phyloP scores from a whole-genome alignment of 2,888 invertebrate species.

The Lamproptera curius region DNA sequence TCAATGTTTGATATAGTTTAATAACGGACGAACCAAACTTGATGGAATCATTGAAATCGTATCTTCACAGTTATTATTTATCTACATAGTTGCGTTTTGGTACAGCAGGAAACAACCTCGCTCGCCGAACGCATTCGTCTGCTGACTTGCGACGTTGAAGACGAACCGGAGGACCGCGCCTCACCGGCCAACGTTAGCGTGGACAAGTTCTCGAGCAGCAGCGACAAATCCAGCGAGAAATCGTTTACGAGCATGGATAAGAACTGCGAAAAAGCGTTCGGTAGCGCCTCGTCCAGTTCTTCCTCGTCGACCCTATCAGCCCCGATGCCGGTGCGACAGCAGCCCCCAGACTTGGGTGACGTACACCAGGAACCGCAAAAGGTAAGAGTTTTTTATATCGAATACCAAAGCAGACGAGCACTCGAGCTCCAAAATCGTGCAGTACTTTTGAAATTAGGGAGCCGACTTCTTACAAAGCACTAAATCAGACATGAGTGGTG shows the following conservation, averaged over 20 bases:
- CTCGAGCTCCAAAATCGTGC: too few relatives aligned
- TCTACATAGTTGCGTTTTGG: too few relatives aligned
- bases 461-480: too few relatives aligned
- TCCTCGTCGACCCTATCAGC: slow-evolving; percentile 63
- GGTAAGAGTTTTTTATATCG: slow-evolving; percentile 41
- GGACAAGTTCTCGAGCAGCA: slow-evolving; percentile 80
- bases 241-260: slow-evolving; percentile 79
- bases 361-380: slow-evolving; percentile 64
- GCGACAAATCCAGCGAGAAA: slow-evolving; percentile 57
- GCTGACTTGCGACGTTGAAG: slow-evolving; percentile 91
- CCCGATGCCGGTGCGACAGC: slow-evolving; percentile 47
- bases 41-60: too few relatives aligned
- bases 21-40: too few relatives aligned
- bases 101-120: slow-evolving; percentile 83
- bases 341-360: slow-evolving; percentile 63
- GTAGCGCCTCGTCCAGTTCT: slow-evolving; percentile 69
- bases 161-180: slow-evolving; percentile 76
- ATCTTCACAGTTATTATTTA: too few relatives aligned
- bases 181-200: slow-evolving; percentile 82
- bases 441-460: too few relatives aligned
- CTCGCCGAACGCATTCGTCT: slow-evolving; percentile 91
- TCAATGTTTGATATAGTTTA: too few relatives aligned
- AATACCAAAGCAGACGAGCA: too few relatives aligned
- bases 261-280: slow-evolving; percentile 72
- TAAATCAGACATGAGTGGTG: too few relatives aligned